Percentiles rank a stretch among this genome's conserved stretches.
Conservation (phyloP, 2,888 invertebrate genomes). For the Rhodophaea formosa region DNA sequence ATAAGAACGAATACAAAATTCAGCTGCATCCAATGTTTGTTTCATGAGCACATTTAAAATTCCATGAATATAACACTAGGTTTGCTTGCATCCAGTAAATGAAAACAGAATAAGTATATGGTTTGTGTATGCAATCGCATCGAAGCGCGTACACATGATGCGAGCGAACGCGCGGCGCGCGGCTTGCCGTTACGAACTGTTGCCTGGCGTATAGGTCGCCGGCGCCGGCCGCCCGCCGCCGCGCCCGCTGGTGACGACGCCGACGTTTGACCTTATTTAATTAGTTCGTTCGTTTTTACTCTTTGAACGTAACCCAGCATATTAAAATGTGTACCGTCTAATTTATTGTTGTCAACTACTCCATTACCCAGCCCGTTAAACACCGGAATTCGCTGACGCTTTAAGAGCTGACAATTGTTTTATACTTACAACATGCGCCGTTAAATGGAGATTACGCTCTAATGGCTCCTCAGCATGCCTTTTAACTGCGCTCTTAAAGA, state of each 20-base stretch:
- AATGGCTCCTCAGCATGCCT: constrained; percentile 1
- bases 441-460: constrained; percentile 7
- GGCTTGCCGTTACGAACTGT: constrained; percentile 48
- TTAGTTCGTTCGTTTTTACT: constrained; percentile 79
- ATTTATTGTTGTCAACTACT: constrained; percentile 70
- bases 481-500: constrained; percentile 11
- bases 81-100: constrained; percentile 10
- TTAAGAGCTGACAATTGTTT: constrained; percentile 12
- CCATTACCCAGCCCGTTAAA: constrained; percentile 36
- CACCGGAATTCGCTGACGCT: constrained; percentile 13
- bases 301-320: constrained; percentile 70
- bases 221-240: constrained; percentile 40
- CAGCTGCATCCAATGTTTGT: constrained; percentile 13
- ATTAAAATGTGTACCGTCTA: constrained; percentile 73
- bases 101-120: constrained; percentile 1
- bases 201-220: constrained; percentile 39
- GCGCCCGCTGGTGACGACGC: constrained; percentile 56
- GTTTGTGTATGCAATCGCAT: constrained; percentile 1
- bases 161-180: constrained; percentile 41
- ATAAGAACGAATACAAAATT: constrained; percentile 7
- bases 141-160: not conserved
- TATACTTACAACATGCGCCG: constrained; percentile 7
- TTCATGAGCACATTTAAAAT: constrained; percentile 14
- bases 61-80: constrained; percentile 15
- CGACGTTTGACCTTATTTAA: constrained; percentile 81